Percentiles rank a stretch among this genome's conserved stretches.
phyloP scores from a whole-genome alignment of 2,888 invertebrate species.

The Philopedon plagiatum region DNA sequence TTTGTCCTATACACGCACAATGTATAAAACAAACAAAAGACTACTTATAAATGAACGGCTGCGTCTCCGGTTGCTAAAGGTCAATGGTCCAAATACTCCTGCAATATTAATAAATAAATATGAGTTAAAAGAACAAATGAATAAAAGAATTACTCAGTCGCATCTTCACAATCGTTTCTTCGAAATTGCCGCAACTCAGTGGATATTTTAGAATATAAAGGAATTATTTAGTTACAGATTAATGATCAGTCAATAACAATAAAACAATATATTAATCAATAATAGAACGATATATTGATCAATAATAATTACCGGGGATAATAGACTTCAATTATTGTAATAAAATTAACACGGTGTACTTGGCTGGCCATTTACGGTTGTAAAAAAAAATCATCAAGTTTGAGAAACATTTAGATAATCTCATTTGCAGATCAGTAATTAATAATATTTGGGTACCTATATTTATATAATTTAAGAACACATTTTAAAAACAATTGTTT shows the following conservation, averaged over 20 bases:
- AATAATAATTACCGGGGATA: background rate
- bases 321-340: background rate
- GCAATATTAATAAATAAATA: no score
- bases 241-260: background rate
- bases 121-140: background rate
- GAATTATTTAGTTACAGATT: background rate
- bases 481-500: no score
- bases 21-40: no score
- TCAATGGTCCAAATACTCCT: no score
- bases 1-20: no score
- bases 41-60: no score
- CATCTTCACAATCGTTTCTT: background rate
- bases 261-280: background rate
- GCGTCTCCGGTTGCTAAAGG: no score
- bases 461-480: no score
- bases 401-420: no score
- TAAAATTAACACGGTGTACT: background rate
- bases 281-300: background rate
- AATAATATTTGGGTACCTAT: no score
- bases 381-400: background rate
- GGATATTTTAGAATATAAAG: background rate
- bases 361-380: background rate
- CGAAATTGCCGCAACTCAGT: background rate
- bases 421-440: no score
- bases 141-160: background rate